phyloP scores from a whole-genome alignment of 2,113 vertebrate species.

The Pantherophis guttatus region DNA sequence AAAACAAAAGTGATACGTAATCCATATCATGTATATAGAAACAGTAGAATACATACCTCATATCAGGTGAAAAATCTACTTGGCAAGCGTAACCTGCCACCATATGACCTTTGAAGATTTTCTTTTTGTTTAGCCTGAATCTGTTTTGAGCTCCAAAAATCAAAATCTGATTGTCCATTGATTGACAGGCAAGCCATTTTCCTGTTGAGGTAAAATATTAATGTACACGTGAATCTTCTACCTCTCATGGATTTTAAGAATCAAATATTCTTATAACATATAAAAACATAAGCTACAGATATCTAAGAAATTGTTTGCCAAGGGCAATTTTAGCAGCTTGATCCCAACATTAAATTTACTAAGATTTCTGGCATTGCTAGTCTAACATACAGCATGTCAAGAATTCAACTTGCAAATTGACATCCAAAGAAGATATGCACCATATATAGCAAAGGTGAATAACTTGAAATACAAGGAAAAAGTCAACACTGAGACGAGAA shows the following conservation, averaged over 20 bases:
- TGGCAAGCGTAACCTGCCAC: slow-evolving; percentile 98
- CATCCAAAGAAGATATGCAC: neutral
- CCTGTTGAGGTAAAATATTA: slow-evolving; percentile 67
- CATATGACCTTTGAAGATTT: slow-evolving; percentile 99
- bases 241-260: neutral
- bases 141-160: slow-evolving; percentile 98
- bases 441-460: neutral
- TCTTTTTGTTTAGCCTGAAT: slow-evolving; percentile 98
- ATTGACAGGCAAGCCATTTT: slow-evolving; percentile 98
- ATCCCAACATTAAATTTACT: neutral
- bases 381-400: neutral
- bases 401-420: neutral
- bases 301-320: neutral
- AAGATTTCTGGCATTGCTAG: neutral
- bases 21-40: neutral
- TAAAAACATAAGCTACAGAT: neutral
- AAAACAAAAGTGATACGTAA: neutral
- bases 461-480: neutral
- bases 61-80: slow-evolving; percentile 98
- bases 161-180: slow-evolving; percentile 99
- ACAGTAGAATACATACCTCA: slow-evolving; percentile 80
- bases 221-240: slow-evolving; percentile 1
- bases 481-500: neutral
- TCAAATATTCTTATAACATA: neutral
- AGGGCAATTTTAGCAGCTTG: neutral